phyloP scores from a whole-genome alignment of 2,888 invertebrate species.

The Geophilus truncorum region DNA sequence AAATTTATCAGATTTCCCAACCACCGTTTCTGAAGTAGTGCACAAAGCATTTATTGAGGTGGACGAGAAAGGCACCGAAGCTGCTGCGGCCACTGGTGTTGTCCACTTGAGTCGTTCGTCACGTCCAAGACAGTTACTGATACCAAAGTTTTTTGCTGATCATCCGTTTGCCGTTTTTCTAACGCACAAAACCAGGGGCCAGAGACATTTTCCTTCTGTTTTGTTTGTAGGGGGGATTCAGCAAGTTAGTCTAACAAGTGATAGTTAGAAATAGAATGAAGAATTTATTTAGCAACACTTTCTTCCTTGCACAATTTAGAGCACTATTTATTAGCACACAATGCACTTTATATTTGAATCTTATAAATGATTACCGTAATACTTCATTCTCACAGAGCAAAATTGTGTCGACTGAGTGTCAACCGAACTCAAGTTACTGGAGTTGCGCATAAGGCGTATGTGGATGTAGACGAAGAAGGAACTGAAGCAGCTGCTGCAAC shows the following conservation, averaged over 20 bases:
- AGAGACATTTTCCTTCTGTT: too few species aligned
- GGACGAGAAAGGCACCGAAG: not conserved
- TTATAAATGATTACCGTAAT: too few species aligned
- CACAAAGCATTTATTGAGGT: not conserved
- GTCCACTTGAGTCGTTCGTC: too few species aligned
- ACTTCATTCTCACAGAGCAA: not conserved
- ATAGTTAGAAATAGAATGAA: too few species aligned
- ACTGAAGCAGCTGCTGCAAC: constrained; percentile 5
- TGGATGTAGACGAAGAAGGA: not conserved
- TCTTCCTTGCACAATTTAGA: too few species aligned
- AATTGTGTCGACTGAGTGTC: not conserved
- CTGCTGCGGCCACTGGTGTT: not conserved
- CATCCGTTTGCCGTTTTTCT: too few species aligned
- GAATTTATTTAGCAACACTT: not conserved
- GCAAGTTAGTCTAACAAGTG: too few species aligned
- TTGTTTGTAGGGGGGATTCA: too few species aligned
- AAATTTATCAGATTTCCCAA: too few species aligned
- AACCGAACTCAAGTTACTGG: not conserved
- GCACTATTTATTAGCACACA: too few species aligned
- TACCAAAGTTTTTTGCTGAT: not conserved
- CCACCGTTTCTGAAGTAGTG: too few species aligned
- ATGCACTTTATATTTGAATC: not conserved
- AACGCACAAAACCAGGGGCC: too few species aligned
- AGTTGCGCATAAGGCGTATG: constrained; percentile 1
- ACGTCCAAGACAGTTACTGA: not conserved